Evolutionary conservation across 2,113 vertebrate genomes (phyloP), one percentile per base, ranked within the genome.

Genomic region (Leiothrix lutea): DNA sequence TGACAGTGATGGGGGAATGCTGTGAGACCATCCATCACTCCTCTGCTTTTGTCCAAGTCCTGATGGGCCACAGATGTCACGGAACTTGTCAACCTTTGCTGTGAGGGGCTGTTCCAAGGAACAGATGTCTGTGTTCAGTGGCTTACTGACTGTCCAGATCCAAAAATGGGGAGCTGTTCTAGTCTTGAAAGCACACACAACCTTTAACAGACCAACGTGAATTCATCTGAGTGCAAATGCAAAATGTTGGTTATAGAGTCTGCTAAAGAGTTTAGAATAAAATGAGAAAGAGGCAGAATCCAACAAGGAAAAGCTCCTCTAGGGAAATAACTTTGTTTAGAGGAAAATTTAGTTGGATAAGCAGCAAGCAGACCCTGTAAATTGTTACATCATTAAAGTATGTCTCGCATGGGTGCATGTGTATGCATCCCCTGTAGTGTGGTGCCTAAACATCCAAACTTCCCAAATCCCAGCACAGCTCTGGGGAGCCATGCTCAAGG

Each of bases 61-160:
- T 90, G 74, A 88, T 93, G 85, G 79, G 71, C 88, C 93, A 60
- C 93, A 95, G 95, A 90, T 94, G 90, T 80, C 94, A 83, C 0
- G 1, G 58, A 86, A 86, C 67, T 94, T 88, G 79, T 91, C 87
- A 88, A 88, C 56, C 75, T 95, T 95, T 93, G 90, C 74, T 83
- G 79, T 61, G 42, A 70, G 44, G 17, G 66, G n/a, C 42, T 0
- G 9, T 82, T 94, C 90, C 93, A 94, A 92, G 71, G 85, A 91
- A 44, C 92, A 96, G 92, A 93, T 88, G 90, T 88, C 90, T 3
- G 1, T 40, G 81, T 45, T 86, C 5, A 20, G 29, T 38, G 38
- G 38, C 45, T 90, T 40, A 53, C 70, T 82, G 42, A 51, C 3
- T 14, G 50, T 40, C 70, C 74, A 86, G 54, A 47, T 56, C 45